These are phyloP conservation scores for Chironomus tepperi DNA, from an alignment of 1,140 invertebrate species.

Conservation along the genomic window DNA sequence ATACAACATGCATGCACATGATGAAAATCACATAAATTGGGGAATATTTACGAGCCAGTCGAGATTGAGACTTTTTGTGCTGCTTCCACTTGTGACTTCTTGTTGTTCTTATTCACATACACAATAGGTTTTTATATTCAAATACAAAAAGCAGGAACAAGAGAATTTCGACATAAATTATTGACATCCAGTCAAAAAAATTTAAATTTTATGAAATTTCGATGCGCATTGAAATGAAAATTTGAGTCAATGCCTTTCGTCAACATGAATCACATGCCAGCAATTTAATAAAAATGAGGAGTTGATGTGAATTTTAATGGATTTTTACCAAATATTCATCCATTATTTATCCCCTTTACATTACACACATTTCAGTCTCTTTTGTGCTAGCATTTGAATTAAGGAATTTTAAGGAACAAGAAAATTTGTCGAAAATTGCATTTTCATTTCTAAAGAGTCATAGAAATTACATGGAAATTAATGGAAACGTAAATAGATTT, in stretches of 20 bases:
- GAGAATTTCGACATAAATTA: too few species aligned
- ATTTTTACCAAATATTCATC: not conserved
- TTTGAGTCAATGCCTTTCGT: not conserved
- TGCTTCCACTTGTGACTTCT: not conserved
- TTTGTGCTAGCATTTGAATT: too few species aligned
- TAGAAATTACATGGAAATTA: too few species aligned
- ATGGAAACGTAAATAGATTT: too few species aligned
- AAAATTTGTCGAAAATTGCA: too few species aligned
- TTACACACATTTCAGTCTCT: too few species aligned
- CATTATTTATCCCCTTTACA: not conserved
- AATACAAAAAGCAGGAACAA: too few species aligned
- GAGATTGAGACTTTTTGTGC: not conserved
- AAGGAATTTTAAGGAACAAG: too few species aligned
- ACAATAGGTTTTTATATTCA: too few species aligned
- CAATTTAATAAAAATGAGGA: not conserved
- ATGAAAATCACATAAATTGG: conserved; percentile 9
- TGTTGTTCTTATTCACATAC: not conserved
- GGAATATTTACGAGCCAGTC: not conserved
- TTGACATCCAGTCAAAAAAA: not conserved
- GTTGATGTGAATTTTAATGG: not conserved
- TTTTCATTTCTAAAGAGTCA: too few species aligned
- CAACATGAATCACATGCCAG: conserved; percentile 5
- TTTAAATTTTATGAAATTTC: not conserved
- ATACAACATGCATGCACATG: not conserved
- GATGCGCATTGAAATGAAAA: not conserved